phyloP scores from a whole-genome alignment of 2,888 invertebrate genomes.

The Mesopsocus fuscifrons region DNA sequence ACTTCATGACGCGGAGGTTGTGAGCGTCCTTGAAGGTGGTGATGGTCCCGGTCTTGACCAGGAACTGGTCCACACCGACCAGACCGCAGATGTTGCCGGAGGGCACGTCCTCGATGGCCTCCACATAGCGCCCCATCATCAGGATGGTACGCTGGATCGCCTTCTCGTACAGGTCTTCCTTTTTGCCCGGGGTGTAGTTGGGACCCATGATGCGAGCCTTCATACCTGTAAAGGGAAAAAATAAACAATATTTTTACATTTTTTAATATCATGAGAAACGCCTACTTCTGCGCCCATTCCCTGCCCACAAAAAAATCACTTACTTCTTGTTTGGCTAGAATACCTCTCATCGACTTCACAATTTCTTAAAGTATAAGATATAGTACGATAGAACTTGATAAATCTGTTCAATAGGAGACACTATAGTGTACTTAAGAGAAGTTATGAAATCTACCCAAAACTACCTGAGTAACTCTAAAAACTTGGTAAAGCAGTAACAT shows the following conservation, averaged over 20 bases:
- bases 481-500: too few species aligned
- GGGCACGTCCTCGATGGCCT: constrained; percentile 99
- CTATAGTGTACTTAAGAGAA: too few species aligned
- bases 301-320: too few species aligned
- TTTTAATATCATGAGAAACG: too few species aligned
- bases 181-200: constrained; percentile 94
- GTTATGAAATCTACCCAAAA: too few species aligned
- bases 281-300: too few species aligned
- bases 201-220: constrained; percentile 99
- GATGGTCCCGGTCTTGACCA: constrained; percentile 98
- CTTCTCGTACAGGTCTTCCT: constrained; percentile 97
- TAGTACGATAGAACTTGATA: too few species aligned
- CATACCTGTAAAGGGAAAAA: constrained; percentile 47
- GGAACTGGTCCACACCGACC: constrained; percentile 98
- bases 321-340: too few species aligned
- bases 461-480: too few species aligned
- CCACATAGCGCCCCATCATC: constrained; percentile 99
- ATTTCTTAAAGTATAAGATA: too few species aligned
- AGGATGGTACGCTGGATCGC: constrained; percentile 98
- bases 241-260: background rate
- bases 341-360: too few species aligned
- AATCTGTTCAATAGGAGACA: too few species aligned
- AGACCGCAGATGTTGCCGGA: constrained; percentile 98
- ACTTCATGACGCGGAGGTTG: constrained; percentile 99
- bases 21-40: constrained; percentile 98